Evolutionary conservation across 1,140 invertebrate genomes (phyloP).

Genomic region (Metaphire vulgaris): DNA sequence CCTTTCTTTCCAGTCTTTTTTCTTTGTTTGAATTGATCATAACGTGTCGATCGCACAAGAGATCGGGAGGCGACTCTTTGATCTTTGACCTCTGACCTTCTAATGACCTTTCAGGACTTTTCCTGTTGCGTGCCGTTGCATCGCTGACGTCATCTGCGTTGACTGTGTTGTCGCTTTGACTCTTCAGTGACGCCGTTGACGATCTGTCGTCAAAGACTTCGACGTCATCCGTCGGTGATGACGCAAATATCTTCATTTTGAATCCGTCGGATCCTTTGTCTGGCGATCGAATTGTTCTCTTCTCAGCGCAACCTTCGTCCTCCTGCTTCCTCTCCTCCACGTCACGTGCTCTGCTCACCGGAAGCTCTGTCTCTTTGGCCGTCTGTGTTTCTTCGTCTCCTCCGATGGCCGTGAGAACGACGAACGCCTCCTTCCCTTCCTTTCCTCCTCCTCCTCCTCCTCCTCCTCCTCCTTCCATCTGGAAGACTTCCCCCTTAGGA

Average conservation of each 20-base stretch:
- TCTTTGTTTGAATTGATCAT: not conserved
- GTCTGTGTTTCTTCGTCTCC: not conserved
- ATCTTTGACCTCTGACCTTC: not conserved
- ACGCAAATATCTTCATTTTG: not conserved
- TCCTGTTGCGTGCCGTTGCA: not conserved
- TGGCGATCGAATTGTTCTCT: too few species aligned
- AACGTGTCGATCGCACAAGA: not conserved
- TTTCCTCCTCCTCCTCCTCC: not conserved
- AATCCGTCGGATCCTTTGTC: not conserved
- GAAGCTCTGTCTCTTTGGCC: not conserved
- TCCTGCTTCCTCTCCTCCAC: too few species aligned
- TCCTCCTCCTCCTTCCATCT: not conserved
- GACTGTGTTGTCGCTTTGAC: not conserved
- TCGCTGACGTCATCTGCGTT: not conserved
- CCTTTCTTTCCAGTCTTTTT: not conserved
- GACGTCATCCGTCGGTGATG: not conserved
- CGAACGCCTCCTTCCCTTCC: not conserved
- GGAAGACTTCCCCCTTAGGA: not conserved
- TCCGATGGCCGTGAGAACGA: not conserved
- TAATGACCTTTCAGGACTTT: not conserved
- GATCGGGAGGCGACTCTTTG: not conserved
- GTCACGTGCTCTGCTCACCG: not conserved
- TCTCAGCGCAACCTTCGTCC: too few species aligned
- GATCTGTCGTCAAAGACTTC: not conserved
- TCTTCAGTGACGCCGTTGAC: not conserved